Base-by-base conservation (phyloP, 2,113 vertebrate species). In the Canis aureus region DNA sequence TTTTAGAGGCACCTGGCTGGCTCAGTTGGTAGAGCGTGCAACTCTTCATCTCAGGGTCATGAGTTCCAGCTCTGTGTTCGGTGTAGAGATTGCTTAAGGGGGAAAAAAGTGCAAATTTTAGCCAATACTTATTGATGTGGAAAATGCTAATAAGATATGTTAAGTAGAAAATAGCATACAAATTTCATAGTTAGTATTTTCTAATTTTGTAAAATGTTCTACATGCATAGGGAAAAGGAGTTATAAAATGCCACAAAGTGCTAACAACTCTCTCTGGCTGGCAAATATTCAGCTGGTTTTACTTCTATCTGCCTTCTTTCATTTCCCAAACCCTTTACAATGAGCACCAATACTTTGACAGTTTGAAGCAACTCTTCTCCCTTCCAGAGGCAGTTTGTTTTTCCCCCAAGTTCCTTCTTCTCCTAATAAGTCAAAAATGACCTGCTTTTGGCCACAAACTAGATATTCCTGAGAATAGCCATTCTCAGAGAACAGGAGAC, bases 131-230 rank as follows among this genome's bases (percentile, higher is more conserved):
- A 83, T 16, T 59, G 25, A 83, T 83, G 10, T 78, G 7, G 67
- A 78, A 76, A 71, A 83, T 78, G 25, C 29, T 89, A 76, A 38
- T 74, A 89, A 89, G 60, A 38, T 53, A 81, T 38, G 17, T 82
- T 66, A 89, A 38, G 9, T 76, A 38, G 7, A 76, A 88, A 89
- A 67, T 23, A 83, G 32, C 7, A 66, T 76, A 84, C 62, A 71
- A 85, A 85, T 19, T 94, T 71, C 20, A 79, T 62, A n/a, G 55
- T 85, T 69, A 27, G 22, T 80, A n/a, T 55, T 71, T 79, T 80
- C 25, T 69, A 80, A 64, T 84, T 96, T 93, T 57, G 10, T 83
- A 53, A 93, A 89, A 60, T 93, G 83, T 62, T 92, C 55, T 73
- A 81, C 49, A 92, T n/a, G 8, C 13, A n/a, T 43, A n/a, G 27